Evolutionary conservation across 2,113 vertebrate species (phyloP).

Genomic region (Abramis brama): DNA sequence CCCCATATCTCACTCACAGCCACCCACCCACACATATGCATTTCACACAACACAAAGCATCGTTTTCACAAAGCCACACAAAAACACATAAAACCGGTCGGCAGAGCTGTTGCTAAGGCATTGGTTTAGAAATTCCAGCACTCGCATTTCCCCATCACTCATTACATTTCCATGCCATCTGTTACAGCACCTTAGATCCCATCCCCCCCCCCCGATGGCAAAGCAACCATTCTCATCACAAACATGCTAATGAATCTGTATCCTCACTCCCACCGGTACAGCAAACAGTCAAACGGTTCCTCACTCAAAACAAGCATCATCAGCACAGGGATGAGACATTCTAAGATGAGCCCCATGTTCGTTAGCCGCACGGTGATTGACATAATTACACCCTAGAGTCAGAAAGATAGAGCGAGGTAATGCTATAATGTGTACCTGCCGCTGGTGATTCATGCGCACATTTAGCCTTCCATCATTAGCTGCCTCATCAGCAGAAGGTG

Average conservation of each 20-base stretch:
- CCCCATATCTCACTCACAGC: conserved; percentile 1
- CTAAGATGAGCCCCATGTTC: conserved; percentile 66
- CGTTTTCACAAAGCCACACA: conserved; percentile 7
- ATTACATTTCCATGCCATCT: conserved; percentile 64
- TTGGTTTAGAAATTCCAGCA: conserved; percentile 50
- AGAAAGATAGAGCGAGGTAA: conserved; percentile 59
- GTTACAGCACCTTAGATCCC: conserved; percentile 60
- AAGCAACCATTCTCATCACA: conserved; percentile 56
- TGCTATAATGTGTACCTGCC: conserved; percentile 60
- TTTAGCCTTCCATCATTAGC: conserved; percentile 53
- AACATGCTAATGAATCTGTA: conserved; percentile 57
- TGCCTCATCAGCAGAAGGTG: conserved; percentile 43
- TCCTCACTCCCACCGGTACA: conserved; percentile 53
- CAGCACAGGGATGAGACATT: conserved; percentile 61
- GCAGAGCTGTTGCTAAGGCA: conserved; percentile 36
- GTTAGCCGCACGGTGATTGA: conserved; percentile 65
- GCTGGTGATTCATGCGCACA: conserved; percentile 60
- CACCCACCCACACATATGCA: conserved; percentile 25
- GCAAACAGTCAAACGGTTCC: conserved; percentile 57
- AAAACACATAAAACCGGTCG: not conserved
- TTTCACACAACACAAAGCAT: conserved; percentile 25
- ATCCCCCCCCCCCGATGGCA: conserved; percentile 24
- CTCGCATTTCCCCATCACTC: conserved; percentile 52
- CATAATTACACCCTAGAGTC: conserved; percentile 70
- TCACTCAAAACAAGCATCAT: conserved; percentile 59